Conservation (phyloP, 2,113 vertebrate genomes). For the Epinephelus lanceolatus region DNA sequence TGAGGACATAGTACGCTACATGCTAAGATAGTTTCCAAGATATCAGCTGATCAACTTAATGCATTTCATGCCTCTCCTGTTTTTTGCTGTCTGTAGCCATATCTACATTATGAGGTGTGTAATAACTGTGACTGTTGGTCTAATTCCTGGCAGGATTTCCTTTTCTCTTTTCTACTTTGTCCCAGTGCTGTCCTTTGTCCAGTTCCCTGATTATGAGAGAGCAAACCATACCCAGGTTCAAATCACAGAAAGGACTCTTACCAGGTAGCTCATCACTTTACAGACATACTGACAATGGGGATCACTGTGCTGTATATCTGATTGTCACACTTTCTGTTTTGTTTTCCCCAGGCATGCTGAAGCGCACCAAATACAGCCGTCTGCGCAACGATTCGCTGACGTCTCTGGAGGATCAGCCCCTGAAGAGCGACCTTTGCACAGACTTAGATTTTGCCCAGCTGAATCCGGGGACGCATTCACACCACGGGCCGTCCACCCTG, state of each 20-base stretch:
- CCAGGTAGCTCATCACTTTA: constrained; percentile 64
- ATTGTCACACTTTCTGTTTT: neutral
- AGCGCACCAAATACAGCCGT: constrained; percentile 94
- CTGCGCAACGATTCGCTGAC: constrained; percentile 92
- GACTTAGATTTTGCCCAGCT: constrained; percentile 81
- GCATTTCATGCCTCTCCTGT: neutral
- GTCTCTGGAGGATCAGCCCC: constrained; percentile 87
- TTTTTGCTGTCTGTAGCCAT: neutral
- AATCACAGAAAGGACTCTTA: constrained; percentile 83
- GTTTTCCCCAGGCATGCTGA: constrained; percentile 89
- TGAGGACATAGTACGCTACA: neutral
- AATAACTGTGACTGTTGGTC: neutral
- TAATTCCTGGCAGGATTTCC: neutral
- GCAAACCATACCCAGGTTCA: constrained; percentile 78
- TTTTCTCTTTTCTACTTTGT: constrained; percentile 35
- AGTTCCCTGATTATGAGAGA: constrained; percentile 89
- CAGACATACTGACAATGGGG: neutral
- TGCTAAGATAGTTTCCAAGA: neutral
- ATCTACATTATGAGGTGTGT: neutral
- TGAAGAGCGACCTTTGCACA: constrained; percentile 61
- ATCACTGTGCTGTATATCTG: neutral
- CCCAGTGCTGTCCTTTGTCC: constrained; percentile 31
- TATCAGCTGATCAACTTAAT: neutral
- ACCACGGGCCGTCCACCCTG: constrained; percentile 84
- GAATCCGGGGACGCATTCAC: constrained; percentile 74